Evolutionary conservation across 2,113 vertebrate species (phyloP), one percentile per base, ranked within the genome.

Genomic region (Alouatta palliata): DNA sequence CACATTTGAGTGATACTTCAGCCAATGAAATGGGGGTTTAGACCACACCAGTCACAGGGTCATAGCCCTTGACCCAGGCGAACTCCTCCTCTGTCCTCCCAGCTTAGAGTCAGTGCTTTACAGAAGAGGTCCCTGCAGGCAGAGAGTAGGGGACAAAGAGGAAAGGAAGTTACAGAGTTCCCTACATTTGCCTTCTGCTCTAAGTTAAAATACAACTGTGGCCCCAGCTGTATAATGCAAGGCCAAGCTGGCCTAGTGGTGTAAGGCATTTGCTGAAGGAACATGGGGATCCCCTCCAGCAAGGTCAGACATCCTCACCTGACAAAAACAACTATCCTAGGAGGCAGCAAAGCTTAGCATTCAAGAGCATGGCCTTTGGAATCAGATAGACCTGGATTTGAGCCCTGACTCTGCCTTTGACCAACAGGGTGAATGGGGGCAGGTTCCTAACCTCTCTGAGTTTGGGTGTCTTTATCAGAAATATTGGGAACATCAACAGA

Each of bases 41-140:
- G 40, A 4, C 43, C 13, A 47, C 6, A 47, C 43, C 14, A 45
- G 32, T 56, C 3, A 1, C 11, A 19, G 32, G 49, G 54, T 6
- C 4, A 8, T 2, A 2, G 37, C 25, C n/a, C 61, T 27, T 10
- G 45, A 37, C 21, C 30, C 11, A 5, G 10, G 17, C 8, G 14
- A 40, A 4, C 0, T 1, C 3, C 32, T 45, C 75, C 25, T 25
- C 68, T 16, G 13, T 32, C 47, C 14, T 32, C 32, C 66, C 4
- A 0, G 35, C 0, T 2, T 70, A 82, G 37, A 37, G 35, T 4
- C 2, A 4, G 3, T 8, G 3, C 58, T 10, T 35, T 3, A 7
- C n/a, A 81, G 66, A 73, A 6, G 11, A 21, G 40, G 37, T n/a
- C 8, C 14, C 3, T 23, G 7, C 11, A 64, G 21, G 43, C 1